Evolutionary conservation across 2,888 invertebrate species (phyloP).

Genomic region (Caenorhabditis sinica): DNA sequence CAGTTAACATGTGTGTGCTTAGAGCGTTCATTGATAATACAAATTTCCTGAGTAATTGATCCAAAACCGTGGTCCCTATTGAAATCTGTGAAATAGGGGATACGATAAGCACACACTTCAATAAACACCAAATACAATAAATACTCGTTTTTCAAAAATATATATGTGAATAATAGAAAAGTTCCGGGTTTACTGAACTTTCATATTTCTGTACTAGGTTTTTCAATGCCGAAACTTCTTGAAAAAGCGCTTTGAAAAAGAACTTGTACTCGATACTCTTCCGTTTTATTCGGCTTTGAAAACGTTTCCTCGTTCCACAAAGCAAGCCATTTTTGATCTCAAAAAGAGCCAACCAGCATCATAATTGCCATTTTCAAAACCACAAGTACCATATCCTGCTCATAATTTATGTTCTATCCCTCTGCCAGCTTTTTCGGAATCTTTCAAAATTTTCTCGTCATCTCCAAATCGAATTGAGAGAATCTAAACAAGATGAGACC

Average conservation of each 20-base stretch:
- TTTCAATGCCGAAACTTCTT: neutral
- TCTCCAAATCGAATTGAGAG: conserved; percentile 28
- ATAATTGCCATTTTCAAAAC: conserved; percentile 43
- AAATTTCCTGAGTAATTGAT: no score
- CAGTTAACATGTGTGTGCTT: neutral
- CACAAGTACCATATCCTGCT: conserved; percentile 41
- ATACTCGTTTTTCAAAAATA: neutral
- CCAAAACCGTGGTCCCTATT: no score
- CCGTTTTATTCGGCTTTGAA: neutral
- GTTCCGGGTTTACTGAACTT: neutral
- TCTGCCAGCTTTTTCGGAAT: neutral
- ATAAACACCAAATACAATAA: no score
- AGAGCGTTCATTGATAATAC: no score
- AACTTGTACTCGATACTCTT: conserved; percentile 17
- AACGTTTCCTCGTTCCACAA: conserved; percentile 8
- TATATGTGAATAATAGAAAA: conserved; percentile 3
- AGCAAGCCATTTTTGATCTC: conserved; percentile 47
- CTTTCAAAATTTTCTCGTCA: conserved; percentile 4
- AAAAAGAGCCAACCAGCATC: neutral
- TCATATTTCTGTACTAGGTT: neutral
- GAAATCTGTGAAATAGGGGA: no score
- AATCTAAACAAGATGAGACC: conserved; percentile 6
- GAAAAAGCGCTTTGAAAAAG: neutral
- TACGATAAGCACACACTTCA: no score
- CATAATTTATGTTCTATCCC: conserved; percentile 41